phyloP scores from a whole-genome alignment of 2,113 vertebrate genomes.

The Heliornis fulica region DNA sequence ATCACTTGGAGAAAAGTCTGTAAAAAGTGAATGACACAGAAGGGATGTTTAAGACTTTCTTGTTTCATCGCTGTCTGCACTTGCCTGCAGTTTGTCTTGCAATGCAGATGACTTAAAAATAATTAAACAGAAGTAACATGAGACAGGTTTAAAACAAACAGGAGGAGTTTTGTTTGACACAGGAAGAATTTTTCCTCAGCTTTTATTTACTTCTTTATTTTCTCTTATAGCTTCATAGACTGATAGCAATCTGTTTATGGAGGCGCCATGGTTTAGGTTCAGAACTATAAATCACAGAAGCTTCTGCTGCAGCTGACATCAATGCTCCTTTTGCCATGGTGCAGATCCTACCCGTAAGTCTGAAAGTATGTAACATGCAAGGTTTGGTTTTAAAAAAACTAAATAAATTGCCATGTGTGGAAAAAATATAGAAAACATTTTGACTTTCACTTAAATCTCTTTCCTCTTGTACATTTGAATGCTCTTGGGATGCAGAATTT shows the following conservation, averaged over 20 bases:
- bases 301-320: not conserved
- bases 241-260: not conserved
- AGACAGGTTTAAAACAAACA: not conserved
- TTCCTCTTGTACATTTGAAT: not conserved
- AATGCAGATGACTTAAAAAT: not conserved
- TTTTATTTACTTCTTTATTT: not conserved
- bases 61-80: not conserved
- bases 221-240: not conserved
- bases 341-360: not conserved
- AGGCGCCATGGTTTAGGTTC: not conserved
- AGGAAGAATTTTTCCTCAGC: not conserved
- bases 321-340: not conserved
- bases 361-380: not conserved
- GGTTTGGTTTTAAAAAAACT: not conserved
- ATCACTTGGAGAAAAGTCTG: not conserved
- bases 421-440: not conserved
- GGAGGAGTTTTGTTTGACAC: not conserved
- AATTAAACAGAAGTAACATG: not conserved
- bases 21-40: not conserved
- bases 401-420: no score
- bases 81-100: not conserved
- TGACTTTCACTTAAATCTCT: not conserved
- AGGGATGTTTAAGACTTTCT: not conserved
- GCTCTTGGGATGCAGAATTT: not conserved
- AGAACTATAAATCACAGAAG: not conserved